These are phyloP conservation scores for Catharus fuscescens DNA, from an alignment of 2,113 vertebrate genomes.

Conservation along the genomic window DNA sequence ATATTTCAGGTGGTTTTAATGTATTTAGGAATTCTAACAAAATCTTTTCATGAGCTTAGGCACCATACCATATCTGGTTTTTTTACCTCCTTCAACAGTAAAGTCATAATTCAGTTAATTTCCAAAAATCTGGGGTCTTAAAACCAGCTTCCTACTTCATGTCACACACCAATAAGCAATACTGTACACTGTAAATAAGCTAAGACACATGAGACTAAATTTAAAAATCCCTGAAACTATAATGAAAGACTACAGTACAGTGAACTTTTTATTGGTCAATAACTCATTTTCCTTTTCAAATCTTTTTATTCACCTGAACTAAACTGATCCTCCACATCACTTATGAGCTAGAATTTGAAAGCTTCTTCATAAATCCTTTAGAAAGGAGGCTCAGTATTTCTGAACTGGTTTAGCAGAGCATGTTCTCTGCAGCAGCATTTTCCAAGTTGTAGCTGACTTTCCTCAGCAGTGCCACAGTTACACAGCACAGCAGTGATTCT, in stretches of 20 bases:
- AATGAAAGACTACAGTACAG: background rate
- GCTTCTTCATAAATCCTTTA: background rate
- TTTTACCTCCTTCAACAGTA: background rate
- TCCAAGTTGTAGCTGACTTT: background rate
- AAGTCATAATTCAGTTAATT: background rate
- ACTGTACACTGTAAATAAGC: background rate
- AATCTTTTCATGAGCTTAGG: background rate
- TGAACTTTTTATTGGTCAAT: background rate
- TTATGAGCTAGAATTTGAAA: slow-evolving; percentile 34
- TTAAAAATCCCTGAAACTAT: background rate
- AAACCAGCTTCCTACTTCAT: background rate
- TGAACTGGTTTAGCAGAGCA: background rate
- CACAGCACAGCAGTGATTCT: background rate
- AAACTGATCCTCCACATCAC: background rate
- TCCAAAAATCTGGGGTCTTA: background rate
- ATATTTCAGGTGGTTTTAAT: background rate
- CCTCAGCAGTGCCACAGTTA: background rate
- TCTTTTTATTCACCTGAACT: background rate
- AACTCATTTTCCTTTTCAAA: background rate
- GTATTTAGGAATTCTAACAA: background rate
- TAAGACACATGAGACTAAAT: background rate
- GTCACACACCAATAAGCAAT: background rate
- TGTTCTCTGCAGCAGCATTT: background rate
- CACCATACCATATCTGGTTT: background rate
- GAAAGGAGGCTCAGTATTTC: background rate